phyloP scores from a whole-genome alignment of 2,888 invertebrate genomes.

The Hipparchia sbordonii region DNA sequence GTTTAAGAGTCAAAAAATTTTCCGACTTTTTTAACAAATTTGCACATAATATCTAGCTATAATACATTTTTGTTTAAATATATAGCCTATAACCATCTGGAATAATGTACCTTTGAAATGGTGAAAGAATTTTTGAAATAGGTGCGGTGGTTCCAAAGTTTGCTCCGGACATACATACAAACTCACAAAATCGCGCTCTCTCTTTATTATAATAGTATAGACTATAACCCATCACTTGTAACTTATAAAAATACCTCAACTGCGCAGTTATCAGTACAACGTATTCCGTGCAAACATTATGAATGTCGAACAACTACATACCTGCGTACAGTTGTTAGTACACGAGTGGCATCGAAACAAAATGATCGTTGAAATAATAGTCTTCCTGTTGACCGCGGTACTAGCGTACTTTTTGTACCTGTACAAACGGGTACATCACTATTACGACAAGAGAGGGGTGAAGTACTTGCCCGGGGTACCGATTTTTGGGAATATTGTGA shows the following conservation, averaged over 20 bases:
- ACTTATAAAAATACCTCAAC: conserved; percentile 1
- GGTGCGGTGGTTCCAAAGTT: no score
- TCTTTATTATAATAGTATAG: no score
- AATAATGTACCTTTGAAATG: no score
- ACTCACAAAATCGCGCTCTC: no score
- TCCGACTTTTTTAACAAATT: no score
- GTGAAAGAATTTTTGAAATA: no score
- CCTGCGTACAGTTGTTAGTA: conserved; percentile 5
- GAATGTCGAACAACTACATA: neutral
- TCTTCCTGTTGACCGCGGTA: conserved; percentile 54
- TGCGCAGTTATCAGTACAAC: conserved; percentile 13
- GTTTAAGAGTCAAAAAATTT: no score
- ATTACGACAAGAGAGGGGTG: conserved; percentile 54
- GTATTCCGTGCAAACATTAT: neutral
- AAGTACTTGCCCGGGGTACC: conserved; percentile 61
- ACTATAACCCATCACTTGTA: neutral
- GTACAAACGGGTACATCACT: conserved; percentile 52
- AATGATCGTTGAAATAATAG: conserved; percentile 63
- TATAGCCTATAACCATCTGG: no score
- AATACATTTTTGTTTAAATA: no score
- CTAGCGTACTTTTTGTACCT: conserved; percentile 52
- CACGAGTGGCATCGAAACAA: conserved; percentile 31
- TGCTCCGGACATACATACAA: no score
- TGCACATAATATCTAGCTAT: no score
- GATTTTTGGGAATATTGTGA: conserved; percentile 60